Conservation (phyloP, 2,113 vertebrate genomes). For the Xenopus tropicalis region DNA sequence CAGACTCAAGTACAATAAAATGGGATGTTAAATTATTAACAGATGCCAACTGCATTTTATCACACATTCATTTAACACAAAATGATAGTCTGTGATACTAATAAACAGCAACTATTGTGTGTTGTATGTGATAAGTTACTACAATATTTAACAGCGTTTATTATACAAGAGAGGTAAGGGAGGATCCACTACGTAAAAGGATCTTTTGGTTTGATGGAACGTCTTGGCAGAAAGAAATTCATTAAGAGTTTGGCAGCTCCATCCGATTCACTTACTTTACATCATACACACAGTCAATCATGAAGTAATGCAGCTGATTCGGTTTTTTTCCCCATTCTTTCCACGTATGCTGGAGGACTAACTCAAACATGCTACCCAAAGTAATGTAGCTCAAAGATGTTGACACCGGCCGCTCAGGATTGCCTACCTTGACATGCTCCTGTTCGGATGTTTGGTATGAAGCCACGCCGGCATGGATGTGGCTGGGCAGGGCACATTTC, state of each 20-base stretch:
- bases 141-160: no score
- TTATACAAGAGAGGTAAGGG: neutral
- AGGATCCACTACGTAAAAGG: constrained; percentile 29
- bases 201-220: constrained; percentile 34
- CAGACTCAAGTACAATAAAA: constrained; percentile 47
- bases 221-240: constrained; percentile 53
- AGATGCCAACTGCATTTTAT: neutral
- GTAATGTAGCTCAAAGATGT: constrained; percentile 71
- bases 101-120: no score
- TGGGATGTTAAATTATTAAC: neutral
- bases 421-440: constrained; percentile 94
- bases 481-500: constrained; percentile 98
- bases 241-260: constrained; percentile 55
- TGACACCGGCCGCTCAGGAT: constrained; percentile 59
- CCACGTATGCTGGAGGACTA: constrained; percentile 60
- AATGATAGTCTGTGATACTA: neutral
- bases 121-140: no score
- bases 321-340: constrained; percentile 66
- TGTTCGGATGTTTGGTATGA: constrained; percentile 93
- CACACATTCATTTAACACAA: neutral
- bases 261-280: constrained; percentile 57
- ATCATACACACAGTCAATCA: constrained; percentile 64
- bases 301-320: constrained; percentile 64
- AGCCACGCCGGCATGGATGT: constrained; percentile 91
- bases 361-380: constrained; percentile 69